phyloP scores from a whole-genome alignment of 2,113 vertebrate species.

The Calyptommatus sinebrachiatus region DNA sequence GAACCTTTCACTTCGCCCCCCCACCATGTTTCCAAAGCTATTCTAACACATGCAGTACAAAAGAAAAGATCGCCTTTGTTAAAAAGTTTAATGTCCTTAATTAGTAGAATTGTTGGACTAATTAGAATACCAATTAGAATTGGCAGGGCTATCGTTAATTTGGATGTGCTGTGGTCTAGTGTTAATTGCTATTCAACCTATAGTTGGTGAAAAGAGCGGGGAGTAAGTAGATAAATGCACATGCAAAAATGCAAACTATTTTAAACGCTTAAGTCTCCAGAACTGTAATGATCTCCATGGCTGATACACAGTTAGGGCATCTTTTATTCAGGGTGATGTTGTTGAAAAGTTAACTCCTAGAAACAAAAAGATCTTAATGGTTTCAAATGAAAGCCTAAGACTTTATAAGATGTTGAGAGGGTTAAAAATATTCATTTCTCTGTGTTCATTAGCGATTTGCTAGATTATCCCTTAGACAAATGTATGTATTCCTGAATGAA shows the following conservation, averaged over 20 bases:
- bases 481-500: too few species aligned
- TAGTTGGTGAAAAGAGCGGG: conserved; percentile 68
- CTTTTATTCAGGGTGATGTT: conserved; percentile 34
- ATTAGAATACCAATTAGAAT: conserved; percentile 80
- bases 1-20: conserved; percentile 22
- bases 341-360: conserved; percentile 36
- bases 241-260: conserved; percentile 30
- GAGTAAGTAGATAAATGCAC: conserved; percentile 54
- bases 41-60: conserved; percentile 71
- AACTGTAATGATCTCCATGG: conserved; percentile 37
- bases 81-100: conserved; percentile 80
- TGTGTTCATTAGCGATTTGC: too few species aligned
- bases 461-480: too few species aligned
- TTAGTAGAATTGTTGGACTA: conserved; percentile 75
- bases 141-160: conserved; percentile 74
- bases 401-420: conserved; percentile 17
- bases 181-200: conserved; percentile 76
- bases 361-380: conserved; percentile 19
- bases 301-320: conserved; percentile 34
- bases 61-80: conserved; percentile 73
- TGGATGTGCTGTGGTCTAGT: conserved; percentile 73
- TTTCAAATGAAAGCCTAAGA: conserved; percentile 37
- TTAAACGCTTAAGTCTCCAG: conserved; percentile 64
- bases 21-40: conserved; percentile 47
- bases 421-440: too few species aligned